Conservation (phyloP, 2,797 vertebrate genomes). For the Dryobates pubescens region DNA sequence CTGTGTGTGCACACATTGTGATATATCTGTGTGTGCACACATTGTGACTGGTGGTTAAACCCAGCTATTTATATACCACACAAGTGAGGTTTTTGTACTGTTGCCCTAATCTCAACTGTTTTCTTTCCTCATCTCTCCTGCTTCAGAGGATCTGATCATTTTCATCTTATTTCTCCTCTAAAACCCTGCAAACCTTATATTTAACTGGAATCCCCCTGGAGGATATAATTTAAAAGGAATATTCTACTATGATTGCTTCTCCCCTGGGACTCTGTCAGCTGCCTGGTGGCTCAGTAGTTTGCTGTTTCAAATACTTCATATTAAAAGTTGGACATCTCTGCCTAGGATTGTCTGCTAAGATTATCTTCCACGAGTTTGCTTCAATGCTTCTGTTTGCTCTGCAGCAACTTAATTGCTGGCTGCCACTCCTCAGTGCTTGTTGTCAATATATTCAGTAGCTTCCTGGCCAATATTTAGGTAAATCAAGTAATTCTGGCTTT, state of each 20-base stretch:
- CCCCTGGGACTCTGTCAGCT: not conserved
- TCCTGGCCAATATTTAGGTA: not conserved
- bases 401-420: not conserved
- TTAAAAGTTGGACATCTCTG: not conserved
- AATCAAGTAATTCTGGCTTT: not conserved
- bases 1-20: not conserved
- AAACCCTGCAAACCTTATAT: not conserved
- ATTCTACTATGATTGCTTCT: not conserved
- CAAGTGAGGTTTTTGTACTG: not conserved
- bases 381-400: not conserved
- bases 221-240: not conserved
- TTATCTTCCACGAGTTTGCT: not conserved
- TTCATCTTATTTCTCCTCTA: not conserved
- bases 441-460: not conserved
- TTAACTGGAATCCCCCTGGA: slow-evolving; percentile 4
- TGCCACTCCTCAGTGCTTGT: not conserved
- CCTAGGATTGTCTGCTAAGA: not conserved
- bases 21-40: not conserved
- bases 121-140: not conserved
- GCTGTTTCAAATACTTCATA: not conserved
- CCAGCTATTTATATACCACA: not conserved
- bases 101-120: not conserved
- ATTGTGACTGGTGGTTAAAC: not conserved
- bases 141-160: slow-evolving; percentile 14
- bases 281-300: not conserved